phyloP scores from a whole-genome alignment of 2,113 vertebrate species.

The human region GRCh38 chrX:44039001-44039500 shows the following conservation, averaged over 20 bases:
- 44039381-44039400: neutral
- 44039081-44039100: neutral
- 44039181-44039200: neutral
- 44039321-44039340: neutral
- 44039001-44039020: neutral
- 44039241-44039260: neutral
- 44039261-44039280: neutral
- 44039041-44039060: neutral
- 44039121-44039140: neutral
- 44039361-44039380: constrained; percentile 25
- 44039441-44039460: neutral
- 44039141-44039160: neutral
- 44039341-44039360: neutral
- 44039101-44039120: constrained; percentile 40
- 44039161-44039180: neutral
- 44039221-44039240: neutral
- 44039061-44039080: neutral
- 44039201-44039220: neutral
- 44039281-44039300: neutral
- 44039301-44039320: neutral
- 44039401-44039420: neutral
- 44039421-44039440: constrained; percentile 23
- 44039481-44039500: neutral
- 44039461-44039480: neutral
- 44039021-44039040: neutral